Conservation (phyloP, 2,113 vertebrate genomes). For the human region DNA sequence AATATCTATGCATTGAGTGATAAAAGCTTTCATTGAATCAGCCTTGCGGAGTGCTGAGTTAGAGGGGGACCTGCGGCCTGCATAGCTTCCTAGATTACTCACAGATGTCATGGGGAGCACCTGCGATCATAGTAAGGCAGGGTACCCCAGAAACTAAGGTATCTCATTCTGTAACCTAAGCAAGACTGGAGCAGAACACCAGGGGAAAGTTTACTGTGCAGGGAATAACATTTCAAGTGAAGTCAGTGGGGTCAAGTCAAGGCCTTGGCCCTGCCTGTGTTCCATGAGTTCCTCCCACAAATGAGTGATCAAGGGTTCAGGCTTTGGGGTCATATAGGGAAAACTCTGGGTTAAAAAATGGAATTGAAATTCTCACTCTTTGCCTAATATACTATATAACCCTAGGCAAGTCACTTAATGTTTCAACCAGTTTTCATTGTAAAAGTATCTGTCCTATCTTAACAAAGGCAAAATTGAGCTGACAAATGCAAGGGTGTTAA, state of each 20-base stretch:
- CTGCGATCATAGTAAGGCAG: not conserved
- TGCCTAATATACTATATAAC: not conserved
- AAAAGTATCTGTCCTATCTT: not conserved
- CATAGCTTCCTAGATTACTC: not conserved
- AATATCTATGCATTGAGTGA: not conserved
- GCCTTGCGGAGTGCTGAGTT: not conserved
- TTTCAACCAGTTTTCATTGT: not conserved
- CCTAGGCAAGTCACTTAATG: not conserved
- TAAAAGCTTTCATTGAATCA: not conserved
- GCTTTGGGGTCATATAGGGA: not conserved
- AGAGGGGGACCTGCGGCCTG: not conserved
- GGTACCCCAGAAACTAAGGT: not conserved
- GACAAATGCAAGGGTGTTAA: not conserved
- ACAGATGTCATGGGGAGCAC: not conserved
- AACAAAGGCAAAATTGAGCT: not conserved
- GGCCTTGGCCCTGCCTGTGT: not conserved
- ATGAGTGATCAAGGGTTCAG: not conserved
- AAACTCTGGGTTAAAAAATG: not conserved
- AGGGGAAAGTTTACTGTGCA: not conserved
- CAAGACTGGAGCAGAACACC: not conserved
- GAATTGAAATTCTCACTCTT: not conserved
- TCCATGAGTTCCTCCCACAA: not conserved
- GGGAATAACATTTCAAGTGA: not conserved
- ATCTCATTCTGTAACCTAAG: not conserved
- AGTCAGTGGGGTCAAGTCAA: not conserved